Evolutionary conservation across 2,113 vertebrate species (phyloP), one percentile per base, ranked within the genome.

Genomic region (Sula dactylatra): DNA sequence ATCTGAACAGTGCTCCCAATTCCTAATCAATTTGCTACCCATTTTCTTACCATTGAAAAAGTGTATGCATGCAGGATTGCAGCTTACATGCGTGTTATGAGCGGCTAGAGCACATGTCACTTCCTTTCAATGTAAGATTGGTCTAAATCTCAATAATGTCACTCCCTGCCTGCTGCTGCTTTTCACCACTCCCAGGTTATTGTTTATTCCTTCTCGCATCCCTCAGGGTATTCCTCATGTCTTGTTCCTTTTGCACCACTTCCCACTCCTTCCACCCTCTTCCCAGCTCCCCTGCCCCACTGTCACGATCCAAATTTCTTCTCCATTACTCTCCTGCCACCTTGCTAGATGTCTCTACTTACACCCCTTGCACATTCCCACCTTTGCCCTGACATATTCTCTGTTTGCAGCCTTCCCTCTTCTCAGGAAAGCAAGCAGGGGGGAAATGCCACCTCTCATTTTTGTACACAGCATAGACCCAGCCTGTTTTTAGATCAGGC

Each of bases 401-500:
- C 82, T 61, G 49, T 94, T 87, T 58, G 13, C 66, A 94, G n/a
- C 29, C 31, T 64, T 77, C 56, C 26, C 11, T 71, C 50, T 71
- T 84, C 56, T 66, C 44, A 77, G 49, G 66, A 72, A 80, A 80
- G 40, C 44, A 4, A 32, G 2, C 11, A 21, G 22, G 11, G 22
- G 50, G 21, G 14, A 50, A 96, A 72, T 5, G 7, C 50, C 64
- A 58, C 62, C 66, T 84, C 82, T 92, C 66, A 38, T 88, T 89
- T 95, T 93, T 66, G 70, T 45, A 93, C 21, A 49, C n/a, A 82
- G 50, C 67, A 86, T 25, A 90, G 42, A 93, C 50, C 21, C 50
- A 73, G 61, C 32, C 74, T 90, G 45, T 36, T 97, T 97, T 93
- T 81, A 88, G 82, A 96, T 89, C 66, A 87, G 49, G 29, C 59